Evolutionary conservation across 2,888 invertebrate species (phyloP).

Genomic region (Hyposoter didymator): DNA sequence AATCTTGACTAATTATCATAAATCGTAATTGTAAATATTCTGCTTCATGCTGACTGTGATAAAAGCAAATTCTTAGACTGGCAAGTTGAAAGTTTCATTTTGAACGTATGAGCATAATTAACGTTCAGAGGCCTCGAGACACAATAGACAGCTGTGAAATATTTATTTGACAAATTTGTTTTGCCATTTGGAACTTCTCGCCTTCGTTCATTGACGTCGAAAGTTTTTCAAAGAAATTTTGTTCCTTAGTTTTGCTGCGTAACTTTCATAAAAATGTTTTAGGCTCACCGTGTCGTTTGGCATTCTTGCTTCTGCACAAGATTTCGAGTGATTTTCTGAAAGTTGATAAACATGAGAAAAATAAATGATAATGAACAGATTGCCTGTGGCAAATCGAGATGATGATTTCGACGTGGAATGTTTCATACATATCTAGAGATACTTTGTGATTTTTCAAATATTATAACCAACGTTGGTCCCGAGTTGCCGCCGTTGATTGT

Average conservation of each 20-base stretch:
- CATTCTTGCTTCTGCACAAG: neutral
- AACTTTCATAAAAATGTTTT: neutral
- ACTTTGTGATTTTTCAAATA: conserved; percentile 58
- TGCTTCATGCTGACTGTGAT: neutral
- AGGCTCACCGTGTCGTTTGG: neutral
- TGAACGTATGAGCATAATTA: neutral
- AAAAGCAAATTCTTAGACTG: neutral
- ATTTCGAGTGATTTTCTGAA: neutral
- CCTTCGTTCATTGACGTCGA: neutral
- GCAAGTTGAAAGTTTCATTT: neutral
- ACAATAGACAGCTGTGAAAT: neutral
- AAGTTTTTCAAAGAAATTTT: too few species aligned
- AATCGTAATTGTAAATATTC: neutral
- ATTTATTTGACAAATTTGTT: neutral
- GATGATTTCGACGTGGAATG: conserved; percentile 14
- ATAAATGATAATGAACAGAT: neutral
- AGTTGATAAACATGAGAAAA: neutral
- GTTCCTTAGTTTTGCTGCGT: neutral
- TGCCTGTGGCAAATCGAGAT: neutral
- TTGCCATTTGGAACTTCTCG: neutral
- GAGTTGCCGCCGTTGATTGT: conserved; percentile 50
- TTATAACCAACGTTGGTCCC: conserved; percentile 46
- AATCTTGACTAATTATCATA: neutral
- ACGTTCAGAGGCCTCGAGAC: neutral
- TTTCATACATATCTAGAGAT: conserved; percentile 44